These are phyloP conservation scores for Capricornis sumatraensis DNA, from an alignment of 2,113 vertebrate genomes.

Conservation along the genomic window DNA sequence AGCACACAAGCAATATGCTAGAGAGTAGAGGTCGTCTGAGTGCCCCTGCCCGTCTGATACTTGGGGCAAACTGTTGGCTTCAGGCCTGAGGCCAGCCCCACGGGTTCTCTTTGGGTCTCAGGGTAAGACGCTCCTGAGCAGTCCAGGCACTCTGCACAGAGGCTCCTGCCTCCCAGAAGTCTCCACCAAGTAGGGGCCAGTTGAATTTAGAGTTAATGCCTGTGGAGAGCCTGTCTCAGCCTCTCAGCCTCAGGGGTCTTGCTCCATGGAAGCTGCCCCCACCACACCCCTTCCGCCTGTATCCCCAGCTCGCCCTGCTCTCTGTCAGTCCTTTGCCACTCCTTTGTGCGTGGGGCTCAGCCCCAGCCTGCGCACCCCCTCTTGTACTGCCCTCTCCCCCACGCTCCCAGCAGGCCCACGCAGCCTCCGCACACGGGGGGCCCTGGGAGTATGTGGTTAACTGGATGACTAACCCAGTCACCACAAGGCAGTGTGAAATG, in stretches of 20 bases:
- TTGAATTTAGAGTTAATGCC: not conserved
- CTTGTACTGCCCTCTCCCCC: not conserved
- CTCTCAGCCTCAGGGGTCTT: not conserved
- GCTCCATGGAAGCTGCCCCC: not conserved
- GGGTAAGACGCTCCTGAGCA: not conserved
- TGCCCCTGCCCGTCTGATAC: accelerated
- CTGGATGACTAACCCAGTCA: not conserved
- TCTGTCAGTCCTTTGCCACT: not conserved
- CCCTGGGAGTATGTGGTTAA: not conserved
- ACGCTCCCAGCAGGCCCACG: not conserved
- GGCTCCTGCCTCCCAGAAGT: not conserved
- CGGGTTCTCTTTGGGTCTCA: not conserved
- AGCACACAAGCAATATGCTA: not conserved
- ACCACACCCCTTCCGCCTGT: not conserved
- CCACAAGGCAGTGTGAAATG: not conserved
- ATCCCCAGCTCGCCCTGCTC: not conserved
- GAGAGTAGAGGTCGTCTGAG: not conserved
- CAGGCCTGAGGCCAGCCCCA: not conserved
- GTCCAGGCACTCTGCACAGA: not conserved
- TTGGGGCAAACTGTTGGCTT: not conserved
- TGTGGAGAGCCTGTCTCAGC: not conserved
- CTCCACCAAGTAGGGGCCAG: accelerated
- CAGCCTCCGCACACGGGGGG: accelerated
- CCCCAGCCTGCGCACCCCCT: not conserved
- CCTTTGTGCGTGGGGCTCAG: not conserved